Conservation (phyloP, 2,797 vertebrate species). For the Argentina silus region DNA sequence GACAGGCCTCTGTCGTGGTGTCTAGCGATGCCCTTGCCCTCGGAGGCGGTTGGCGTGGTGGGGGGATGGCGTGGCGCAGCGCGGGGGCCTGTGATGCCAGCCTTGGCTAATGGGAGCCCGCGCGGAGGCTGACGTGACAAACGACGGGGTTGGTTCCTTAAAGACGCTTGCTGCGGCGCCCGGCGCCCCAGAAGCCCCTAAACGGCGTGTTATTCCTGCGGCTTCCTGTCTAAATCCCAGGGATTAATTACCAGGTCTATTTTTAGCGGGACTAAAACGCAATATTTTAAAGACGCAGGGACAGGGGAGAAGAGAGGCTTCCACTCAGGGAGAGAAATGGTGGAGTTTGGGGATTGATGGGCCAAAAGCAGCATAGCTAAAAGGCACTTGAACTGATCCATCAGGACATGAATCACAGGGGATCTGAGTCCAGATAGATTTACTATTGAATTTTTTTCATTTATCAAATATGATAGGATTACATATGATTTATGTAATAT, state of each 20-base stretch:
- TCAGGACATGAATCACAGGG: background rate
- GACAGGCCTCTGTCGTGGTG: background rate
- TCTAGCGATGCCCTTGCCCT: background rate
- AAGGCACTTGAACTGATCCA: background rate
- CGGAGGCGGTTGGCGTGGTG: background rate
- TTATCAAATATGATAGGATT: background rate
- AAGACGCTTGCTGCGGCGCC: slow-evolving; percentile 8
- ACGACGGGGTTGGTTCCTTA: slow-evolving; percentile 13
- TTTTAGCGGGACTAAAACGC: slow-evolving; percentile 34
- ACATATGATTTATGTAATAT: slow-evolving; percentile 8
- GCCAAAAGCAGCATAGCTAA: background rate
- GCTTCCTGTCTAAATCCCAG: slow-evolving; percentile 21
- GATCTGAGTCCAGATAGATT: background rate
- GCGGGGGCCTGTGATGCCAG: background rate
- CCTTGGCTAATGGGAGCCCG: background rate
- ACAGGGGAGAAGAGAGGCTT: background rate
- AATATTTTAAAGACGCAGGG: slow-evolving; percentile 5
- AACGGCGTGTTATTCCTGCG: slow-evolving; percentile 25
- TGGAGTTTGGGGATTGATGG: background rate
- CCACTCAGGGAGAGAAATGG: background rate
- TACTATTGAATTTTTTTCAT: background rate
- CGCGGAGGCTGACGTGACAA: background rate
- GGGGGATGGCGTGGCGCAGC: background rate
- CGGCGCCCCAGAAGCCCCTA: slow-evolving; percentile 16
- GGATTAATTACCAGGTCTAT: slow-evolving; percentile 35